Base-by-base conservation (phyloP, 2,888 invertebrate species). In the Papilio protenor region DNA sequence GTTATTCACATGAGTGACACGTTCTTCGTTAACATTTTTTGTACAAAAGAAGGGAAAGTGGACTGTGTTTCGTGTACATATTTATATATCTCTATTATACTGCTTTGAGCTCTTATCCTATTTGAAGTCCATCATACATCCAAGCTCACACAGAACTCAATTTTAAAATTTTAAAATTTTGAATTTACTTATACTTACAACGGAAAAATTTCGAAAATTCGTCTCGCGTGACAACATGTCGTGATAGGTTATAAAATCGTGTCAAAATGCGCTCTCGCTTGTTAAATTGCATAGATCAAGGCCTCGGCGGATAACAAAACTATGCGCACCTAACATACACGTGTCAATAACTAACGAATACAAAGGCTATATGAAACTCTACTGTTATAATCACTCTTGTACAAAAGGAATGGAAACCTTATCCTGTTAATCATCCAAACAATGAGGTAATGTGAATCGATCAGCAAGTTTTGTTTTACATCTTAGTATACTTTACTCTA, bases 201-300 rank as follows among this genome's bases (percentile, higher is more conserved):
- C 6, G 27, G 45, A 72, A 18, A 66, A 40, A 45, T 73, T 73
- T 69, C 49, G 55, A 70, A 73, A 76, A 69, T 73, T 70, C 40
- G 61, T 52, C 27, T 69, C 23, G 69, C 76, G 76, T 76, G 76
- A 33, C 73, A 45, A 73, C 18, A 3, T 73, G 23, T 79, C 83
- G 85, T 85, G 85, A 85, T 85, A 85, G 85, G 85, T 83, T 85
- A 82, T 82, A 82, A 82, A 81, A 79, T 82, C 69, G 76, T 79
- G 76, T 79, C 73, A 76, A 73, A 78, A 73, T 69, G 23, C 59
- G 76, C 76, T 73, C 73, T 76, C 66, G 49, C 78, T 81, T 81
- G 79, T 80, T 77, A 75, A 78, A 76, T 85, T 83, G 81, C 84
- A 90, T 88, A 91, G 89, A 89, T 91, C 91, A 91, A 91, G 91